A percentile compares a stretch with the other conserved stretches of the same genome.
Evolutionary conservation across 2,888 invertebrate genomes (phyloP).

Genomic region (Biston betularia): DNA sequence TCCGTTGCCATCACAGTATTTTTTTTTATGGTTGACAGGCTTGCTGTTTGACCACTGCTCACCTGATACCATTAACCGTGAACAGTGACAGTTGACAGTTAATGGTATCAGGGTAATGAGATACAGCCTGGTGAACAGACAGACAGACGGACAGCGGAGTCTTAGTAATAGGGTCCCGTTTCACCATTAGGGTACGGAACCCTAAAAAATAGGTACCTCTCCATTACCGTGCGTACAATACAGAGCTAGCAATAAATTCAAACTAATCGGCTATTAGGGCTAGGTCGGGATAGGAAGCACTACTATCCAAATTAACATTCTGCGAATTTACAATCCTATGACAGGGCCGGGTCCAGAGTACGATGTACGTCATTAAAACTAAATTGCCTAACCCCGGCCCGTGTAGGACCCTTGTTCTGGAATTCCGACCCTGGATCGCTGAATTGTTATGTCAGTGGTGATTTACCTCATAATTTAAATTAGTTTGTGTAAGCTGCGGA

Average conservation of each 20-base stretch:
- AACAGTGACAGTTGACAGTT: too few relatives aligned
- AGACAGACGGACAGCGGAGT: too few relatives aligned
- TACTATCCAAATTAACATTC: slow-evolving; percentile 20
- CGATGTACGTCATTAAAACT: slow-evolving; percentile 29
- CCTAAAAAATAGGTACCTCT: not conserved
- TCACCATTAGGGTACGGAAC: too few relatives aligned
- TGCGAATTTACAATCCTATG: slow-evolving; percentile 21
- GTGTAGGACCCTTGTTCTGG: slow-evolving; percentile 31
- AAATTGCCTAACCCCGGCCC: slow-evolving; percentile 30
- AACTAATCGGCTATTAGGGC: slow-evolving; percentile 14
- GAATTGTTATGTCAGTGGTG: slow-evolving; percentile 27
- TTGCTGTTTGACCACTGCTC: too few relatives aligned
- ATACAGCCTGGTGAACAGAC: too few relatives aligned
- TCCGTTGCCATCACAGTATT: too few relatives aligned
- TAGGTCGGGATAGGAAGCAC: slow-evolving; percentile 5
- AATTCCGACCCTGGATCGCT: slow-evolving; percentile 23
- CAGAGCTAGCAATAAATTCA: slow-evolving; percentile 5
- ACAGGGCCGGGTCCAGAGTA: slow-evolving; percentile 22
- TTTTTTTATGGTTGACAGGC: too few relatives aligned
- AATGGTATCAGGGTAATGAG: too few relatives aligned
- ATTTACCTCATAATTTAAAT: slow-evolving; percentile 33
- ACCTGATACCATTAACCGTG: not conserved
- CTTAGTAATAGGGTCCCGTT: too few relatives aligned
- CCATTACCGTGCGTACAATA: not conserved
- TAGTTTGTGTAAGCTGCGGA: slow-evolving; percentile 19